These are phyloP conservation scores for Dermolepida albohirtum DNA, from an alignment of 2,888 invertebrate genomes.

Conservation along the genomic window DNA sequence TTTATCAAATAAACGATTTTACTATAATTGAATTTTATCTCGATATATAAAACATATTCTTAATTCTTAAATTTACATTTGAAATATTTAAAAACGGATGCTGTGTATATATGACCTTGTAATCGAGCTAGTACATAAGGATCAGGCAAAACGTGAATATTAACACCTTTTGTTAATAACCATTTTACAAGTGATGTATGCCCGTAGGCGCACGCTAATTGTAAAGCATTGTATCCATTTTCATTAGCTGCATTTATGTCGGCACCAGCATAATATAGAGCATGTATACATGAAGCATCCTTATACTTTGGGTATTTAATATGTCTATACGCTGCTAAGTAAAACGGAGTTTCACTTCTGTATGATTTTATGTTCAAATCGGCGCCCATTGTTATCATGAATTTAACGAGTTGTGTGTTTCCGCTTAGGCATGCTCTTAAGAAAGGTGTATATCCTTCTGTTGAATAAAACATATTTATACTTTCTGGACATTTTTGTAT, in stretches of 20 bases:
- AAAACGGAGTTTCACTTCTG: constrained; percentile 56
- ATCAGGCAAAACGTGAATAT: constrained; percentile 47
- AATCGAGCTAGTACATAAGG: constrained; percentile 54
- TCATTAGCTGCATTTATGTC: constrained; percentile 56
- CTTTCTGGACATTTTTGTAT: constrained; percentile 50
- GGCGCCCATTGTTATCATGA: constrained; percentile 56
- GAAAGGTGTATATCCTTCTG: constrained; percentile 48
- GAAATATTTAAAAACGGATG: constrained; percentile 18
- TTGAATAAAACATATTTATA: constrained; percentile 40
- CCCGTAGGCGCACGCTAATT: constrained; percentile 59
- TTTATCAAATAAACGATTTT: too few relatives aligned
- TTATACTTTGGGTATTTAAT: constrained; percentile 52
- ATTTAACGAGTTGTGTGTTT: constrained; percentile 55
- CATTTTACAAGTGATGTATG: constrained; percentile 56
- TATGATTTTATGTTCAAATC: constrained; percentile 53
- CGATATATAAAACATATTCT: neutral
- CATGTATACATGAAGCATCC: constrained; percentile 58
- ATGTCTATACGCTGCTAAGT: constrained; percentile 56
- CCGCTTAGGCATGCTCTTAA: constrained; percentile 56
- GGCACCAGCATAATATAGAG: constrained; percentile 58
- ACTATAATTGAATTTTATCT: neutral
- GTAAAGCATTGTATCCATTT: constrained; percentile 56
- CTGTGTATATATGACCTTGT: constrained; percentile 30
- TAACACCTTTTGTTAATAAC: constrained; percentile 56
- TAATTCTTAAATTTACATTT: constrained; percentile 12